Evolutionary conservation across 2,888 invertebrate genomes (phyloP).

Genomic region (Labia minor): DNA sequence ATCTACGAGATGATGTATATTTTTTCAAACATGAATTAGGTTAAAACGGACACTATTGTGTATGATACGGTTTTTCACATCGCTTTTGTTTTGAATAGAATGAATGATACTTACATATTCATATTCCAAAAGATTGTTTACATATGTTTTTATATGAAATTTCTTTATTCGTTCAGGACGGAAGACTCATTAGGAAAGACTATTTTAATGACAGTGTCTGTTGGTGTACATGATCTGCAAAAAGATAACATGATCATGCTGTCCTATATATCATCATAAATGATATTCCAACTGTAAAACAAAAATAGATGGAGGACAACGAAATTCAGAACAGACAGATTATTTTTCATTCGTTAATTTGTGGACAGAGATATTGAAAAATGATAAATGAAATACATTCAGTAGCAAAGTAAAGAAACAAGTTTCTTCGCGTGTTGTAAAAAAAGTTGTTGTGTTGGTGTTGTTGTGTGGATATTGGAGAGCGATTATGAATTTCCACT

Average conservation of each 20-base stretch:
- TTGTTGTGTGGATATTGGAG: not conserved
- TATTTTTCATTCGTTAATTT: not conserved
- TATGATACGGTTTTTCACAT: slow-evolving; percentile 2
- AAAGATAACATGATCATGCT: too few relatives aligned
- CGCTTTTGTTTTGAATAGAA: not conserved
- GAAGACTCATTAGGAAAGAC: too few relatives aligned
- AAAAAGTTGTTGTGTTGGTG: not conserved
- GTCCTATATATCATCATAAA: not conserved
- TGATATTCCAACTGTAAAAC: not conserved
- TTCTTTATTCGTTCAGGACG: too few relatives aligned
- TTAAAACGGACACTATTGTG: not conserved
- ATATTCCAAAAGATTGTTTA: too few relatives aligned
- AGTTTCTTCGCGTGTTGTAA: not conserved
- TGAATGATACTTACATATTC: not conserved
- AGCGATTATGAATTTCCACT: not conserved
- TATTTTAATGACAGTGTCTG: too few relatives aligned
- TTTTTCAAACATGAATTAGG: slow-evolving; percentile 7
- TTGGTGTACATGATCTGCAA: too few relatives aligned
- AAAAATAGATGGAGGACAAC: not conserved
- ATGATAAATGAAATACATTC: slow-evolving; percentile 13
- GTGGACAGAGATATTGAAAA: slow-evolving; percentile 1
- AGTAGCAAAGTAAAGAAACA: not conserved
- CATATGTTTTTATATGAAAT: too few relatives aligned
- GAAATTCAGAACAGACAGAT: slow-evolving; percentile 2
- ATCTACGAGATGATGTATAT: not conserved